Evolutionary conservation across 2,113 vertebrate genomes (phyloP).

Genomic region (Burhinus bistriatus): DNA sequence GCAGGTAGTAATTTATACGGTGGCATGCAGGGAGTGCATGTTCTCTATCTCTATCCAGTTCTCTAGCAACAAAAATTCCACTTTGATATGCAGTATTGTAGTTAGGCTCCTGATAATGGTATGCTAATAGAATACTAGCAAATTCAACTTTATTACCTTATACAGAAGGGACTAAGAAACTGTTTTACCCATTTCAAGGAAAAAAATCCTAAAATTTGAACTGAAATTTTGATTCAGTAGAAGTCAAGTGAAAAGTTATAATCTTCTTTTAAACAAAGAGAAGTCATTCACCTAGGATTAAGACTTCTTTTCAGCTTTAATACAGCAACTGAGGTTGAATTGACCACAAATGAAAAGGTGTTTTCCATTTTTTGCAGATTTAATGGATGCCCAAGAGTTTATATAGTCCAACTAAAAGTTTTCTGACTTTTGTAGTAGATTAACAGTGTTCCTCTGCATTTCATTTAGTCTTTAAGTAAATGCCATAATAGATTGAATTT

Average conservation of each 20-base stretch:
- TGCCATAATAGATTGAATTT: neutral
- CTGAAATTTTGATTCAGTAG: neutral
- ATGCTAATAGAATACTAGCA: neutral
- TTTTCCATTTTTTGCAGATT: neutral
- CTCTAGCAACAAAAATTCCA: neutral
- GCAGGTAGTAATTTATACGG: neutral
- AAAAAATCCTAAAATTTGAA: neutral
- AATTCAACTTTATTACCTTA: neutral
- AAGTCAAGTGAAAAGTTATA: neutral
- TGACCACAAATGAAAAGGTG: neutral
- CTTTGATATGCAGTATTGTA: neutral
- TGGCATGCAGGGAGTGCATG: neutral
- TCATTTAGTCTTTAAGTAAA: neutral
- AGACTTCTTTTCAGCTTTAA: neutral
- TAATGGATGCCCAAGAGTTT: neutral
- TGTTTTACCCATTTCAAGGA: neutral
- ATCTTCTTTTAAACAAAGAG: neutral
- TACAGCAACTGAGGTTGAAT: neutral
- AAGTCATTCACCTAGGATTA: neutral
- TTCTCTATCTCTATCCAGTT: neutral
- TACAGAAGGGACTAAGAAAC: neutral
- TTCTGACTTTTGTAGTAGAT: neutral
- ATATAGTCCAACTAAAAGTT: neutral
- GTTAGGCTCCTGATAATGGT: neutral
- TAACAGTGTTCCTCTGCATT: neutral